Evolutionary conservation across 2,888 invertebrate genomes (phyloP), one percentile per base, ranked within the genome.

Genomic region (Machimus rusticus): DNA sequence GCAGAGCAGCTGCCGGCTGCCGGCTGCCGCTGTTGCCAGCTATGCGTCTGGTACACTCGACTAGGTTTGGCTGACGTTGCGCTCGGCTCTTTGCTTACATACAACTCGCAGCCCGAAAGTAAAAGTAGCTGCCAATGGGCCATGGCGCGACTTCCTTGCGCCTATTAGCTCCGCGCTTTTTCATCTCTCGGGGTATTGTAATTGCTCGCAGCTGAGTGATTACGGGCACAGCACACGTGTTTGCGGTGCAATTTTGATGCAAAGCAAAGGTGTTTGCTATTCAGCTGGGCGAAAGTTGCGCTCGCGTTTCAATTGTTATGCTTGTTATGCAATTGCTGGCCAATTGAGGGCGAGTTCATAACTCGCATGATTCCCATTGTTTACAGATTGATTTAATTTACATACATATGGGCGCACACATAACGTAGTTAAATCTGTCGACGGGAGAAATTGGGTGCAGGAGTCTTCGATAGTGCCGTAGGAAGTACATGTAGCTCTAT

Each of bases 291-390:
- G 76, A 76, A 76, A 76, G 76, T 76, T 76, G 37, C 76, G 39
- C 76, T 74, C 39, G 39, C 34, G 37, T 19, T 76, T 39, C 76
- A 39, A 37, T 66, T 76, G 76, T 76, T 76, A 76, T 34, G 76
- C 76, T 66, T 76, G 76, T 76, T 76, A 76, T 34, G 76, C 76
- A 76, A 76, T 76, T 28, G 76, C 76, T n/a, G 76, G 76, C 37
- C 39, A 76, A 76, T 76, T 76, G 76, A 34, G 76, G 76, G 37
- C 76, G 76, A 34, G 76, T 39, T 76, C 37, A 34, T 74, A 76
- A 28, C 28, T 76, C 37, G 14, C 28, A 76, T 28, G 39, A 19
- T 5, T 14, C n/a, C 76, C 39, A 76, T 76, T 76, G 76, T 76
- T 66, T 76, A 76, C 76, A 76, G 39, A 76, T 76, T 37, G 34